Conservation (phyloP, 1,140 invertebrate genomes). For the Bradysia coprophila region DNA sequence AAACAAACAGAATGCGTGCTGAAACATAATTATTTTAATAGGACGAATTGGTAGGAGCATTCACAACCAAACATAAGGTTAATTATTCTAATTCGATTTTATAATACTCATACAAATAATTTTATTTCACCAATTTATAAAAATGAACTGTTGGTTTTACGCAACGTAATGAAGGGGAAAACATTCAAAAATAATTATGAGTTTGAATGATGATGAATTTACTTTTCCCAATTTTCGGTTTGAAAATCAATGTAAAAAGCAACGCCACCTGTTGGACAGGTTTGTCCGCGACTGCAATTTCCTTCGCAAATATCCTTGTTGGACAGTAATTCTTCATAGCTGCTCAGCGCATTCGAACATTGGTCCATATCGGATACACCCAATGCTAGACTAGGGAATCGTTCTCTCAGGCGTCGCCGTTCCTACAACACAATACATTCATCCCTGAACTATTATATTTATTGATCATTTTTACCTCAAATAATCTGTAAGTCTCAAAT, state of each 20-base stretch:
- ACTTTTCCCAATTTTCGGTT: neutral
- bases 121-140: no score
- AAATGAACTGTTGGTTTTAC: no score
- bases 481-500: conserved; percentile 65
- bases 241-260: conserved; percentile 24
- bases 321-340: conserved; percentile 59
- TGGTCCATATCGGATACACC: conserved; percentile 52
- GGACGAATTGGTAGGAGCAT: no score
- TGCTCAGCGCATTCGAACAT: conserved; percentile 53
- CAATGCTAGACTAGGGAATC: conserved; percentile 60
- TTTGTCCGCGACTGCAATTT: conserved; percentile 61
- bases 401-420: conserved; percentile 57
- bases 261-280: conserved; percentile 55
- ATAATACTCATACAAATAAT: no score
- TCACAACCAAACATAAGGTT: no score
- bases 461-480: conserved; percentile 38
- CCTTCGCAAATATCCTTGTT: conserved; percentile 68
- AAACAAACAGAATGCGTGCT: no score
- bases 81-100: no score
- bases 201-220: neutral
- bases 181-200: neutral
- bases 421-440: no score
- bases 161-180: neutral
- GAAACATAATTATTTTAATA: no score
- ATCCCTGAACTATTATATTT: no score